Conservation (phyloP, 2,113 vertebrate species). For the Thalassoma bifasciatum region DNA sequence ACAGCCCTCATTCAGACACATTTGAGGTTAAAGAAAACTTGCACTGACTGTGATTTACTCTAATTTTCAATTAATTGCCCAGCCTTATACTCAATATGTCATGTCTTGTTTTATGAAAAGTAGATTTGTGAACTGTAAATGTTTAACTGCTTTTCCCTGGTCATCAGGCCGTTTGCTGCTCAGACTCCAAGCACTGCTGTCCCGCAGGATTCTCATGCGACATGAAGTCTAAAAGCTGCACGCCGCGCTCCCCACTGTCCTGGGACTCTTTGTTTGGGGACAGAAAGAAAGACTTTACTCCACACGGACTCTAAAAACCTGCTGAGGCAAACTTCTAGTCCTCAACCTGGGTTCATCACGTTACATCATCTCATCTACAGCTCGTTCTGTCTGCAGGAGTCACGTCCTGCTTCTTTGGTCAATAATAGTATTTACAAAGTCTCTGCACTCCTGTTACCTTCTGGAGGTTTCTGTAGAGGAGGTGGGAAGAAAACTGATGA, state of each 20-base stretch:
- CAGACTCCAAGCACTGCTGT: slow-evolving; percentile 87
- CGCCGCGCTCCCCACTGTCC: slow-evolving; percentile 48
- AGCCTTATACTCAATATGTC: no score
- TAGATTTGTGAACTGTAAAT: neutral
- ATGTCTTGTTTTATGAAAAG: neutral
- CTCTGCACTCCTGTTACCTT: neutral
- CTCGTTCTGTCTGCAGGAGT: neutral
- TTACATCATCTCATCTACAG: neutral
- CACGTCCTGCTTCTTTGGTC: neutral
- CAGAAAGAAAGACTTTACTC: slow-evolving; percentile 31
- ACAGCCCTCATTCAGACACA: no score
- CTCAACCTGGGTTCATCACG: neutral
- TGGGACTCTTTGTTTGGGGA: slow-evolving; percentile 58
- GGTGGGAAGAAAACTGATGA: no score
- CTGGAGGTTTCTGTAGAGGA: neutral
- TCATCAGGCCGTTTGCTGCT: slow-evolving; percentile 88
- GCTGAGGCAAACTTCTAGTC: neutral
- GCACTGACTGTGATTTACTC: no score
- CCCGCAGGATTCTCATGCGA: slow-evolving; percentile 87
- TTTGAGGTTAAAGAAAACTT: no score
- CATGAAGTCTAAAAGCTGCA: slow-evolving; percentile 78
- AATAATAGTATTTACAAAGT: neutral
- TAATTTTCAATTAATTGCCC: no score
- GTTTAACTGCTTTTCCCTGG: neutral
- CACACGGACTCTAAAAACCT: slow-evolving; percentile 15